Evolutionary conservation across 2,113 vertebrate species (phyloP).

Genomic region (Bos taurus): DNA sequence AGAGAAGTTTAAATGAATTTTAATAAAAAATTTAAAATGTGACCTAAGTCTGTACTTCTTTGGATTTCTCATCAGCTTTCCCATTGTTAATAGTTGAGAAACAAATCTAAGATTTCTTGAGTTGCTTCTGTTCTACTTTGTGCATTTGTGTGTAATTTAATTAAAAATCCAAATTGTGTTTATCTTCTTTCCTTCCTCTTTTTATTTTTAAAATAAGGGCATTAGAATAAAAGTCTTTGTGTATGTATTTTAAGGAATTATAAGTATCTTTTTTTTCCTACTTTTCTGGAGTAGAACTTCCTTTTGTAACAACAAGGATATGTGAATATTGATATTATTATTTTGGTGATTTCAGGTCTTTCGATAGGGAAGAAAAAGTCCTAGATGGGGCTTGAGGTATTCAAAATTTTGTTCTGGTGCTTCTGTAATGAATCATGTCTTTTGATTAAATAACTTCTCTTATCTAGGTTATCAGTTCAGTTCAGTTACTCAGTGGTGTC

Average conservation of each 20-base stretch:
- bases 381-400: neutral
- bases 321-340: neutral
- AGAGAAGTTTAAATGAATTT: neutral
- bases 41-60: neutral
- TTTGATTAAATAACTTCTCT: constrained; percentile 7
- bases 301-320: neutral
- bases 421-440: neutral
- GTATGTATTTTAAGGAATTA: neutral
- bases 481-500: neutral
- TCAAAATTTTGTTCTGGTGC: neutral
- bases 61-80: neutral
- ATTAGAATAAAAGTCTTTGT: neutral
- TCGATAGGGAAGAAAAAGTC: neutral
- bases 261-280: neutral
- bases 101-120: neutral
- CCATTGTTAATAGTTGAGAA: neutral
- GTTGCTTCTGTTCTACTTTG: neutral
- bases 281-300: neutral
- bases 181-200: neutral
- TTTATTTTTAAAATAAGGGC: neutral
- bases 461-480: neutral
- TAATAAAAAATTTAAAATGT: neutral
- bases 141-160: neutral
- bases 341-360: neutral
- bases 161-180: neutral